Evolutionary conservation across 1,140 invertebrate species (phyloP).

Genomic region (Drosophila ironensis): DNA sequence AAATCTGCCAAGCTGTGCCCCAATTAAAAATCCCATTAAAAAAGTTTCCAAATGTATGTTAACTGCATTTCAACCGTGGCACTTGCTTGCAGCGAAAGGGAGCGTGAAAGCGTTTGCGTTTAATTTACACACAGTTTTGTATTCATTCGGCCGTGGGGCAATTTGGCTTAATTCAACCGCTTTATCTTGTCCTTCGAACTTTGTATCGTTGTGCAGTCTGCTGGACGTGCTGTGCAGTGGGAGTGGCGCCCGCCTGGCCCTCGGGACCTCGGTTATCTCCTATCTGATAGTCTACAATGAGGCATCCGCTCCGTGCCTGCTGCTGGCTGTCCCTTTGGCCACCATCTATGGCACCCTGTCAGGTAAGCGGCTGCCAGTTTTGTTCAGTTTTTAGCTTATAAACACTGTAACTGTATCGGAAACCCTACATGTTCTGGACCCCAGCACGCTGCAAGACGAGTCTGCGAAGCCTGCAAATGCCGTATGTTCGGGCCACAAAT

Average conservation of each 20-base stretch:
- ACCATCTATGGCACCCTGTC: conserved; percentile 63
- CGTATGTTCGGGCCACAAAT: conserved; percentile 79
- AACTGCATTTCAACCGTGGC: neutral
- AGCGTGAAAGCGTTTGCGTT: neutral
- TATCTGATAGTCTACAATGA: conserved; percentile 80
- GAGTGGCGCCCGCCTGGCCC: conserved; percentile 70
- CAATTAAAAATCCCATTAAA: neutral
- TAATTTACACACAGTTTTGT: conserved; percentile 18
- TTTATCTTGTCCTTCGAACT: neutral
- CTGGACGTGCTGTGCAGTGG: conserved; percentile 69
- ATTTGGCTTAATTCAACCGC: conserved; percentile 19
- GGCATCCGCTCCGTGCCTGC: conserved; percentile 51
- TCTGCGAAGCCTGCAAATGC: conserved; percentile 72
- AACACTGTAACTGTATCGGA: neutral
- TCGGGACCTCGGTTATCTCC: conserved; percentile 68
- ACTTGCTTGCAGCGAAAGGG: neutral
- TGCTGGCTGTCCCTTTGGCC: conserved; percentile 69
- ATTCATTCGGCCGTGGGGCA: conserved; percentile 24
- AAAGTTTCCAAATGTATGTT: neutral
- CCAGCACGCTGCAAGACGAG: conserved; percentile 71
- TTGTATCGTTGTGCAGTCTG: conserved; percentile 44
- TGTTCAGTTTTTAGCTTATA: too few relatives aligned
- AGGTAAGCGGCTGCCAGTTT: conserved; percentile 45
- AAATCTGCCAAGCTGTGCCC: neutral
- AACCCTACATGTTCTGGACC: neutral